Conservation (phyloP, 2,113 vertebrate species). For the Pseudois nayaur region DNA sequence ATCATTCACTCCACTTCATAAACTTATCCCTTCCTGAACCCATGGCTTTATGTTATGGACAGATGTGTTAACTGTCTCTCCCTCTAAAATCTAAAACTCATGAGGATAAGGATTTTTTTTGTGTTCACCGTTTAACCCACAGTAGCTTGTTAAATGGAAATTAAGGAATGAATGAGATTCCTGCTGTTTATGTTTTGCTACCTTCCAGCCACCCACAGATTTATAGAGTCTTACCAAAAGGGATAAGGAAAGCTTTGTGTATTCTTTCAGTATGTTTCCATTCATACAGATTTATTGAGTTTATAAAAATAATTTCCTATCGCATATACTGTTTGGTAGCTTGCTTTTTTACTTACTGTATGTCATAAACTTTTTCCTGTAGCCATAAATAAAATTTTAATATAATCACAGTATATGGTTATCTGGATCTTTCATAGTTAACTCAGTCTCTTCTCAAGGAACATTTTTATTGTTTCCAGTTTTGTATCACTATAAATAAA, state of each 20-base stretch:
- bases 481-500: neutral
- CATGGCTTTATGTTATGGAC: neutral
- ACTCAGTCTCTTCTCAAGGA: neutral
- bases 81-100: neutral
- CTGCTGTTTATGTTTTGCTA: neutral
- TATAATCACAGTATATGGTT: neutral
- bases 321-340: neutral
- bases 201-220: neutral
- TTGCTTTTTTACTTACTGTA: neutral
- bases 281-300: neutral
- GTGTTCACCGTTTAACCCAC: neutral
- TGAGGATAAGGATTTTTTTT: neutral
- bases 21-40: neutral
- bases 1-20: neutral
- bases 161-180: neutral
- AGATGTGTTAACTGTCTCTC: neutral
- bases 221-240: neutral
- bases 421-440: neutral
- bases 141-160: neutral
- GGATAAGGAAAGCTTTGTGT: neutral
- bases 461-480: neutral
- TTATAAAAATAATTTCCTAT: neutral
- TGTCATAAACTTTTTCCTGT: neutral
- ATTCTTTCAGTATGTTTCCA: neutral
- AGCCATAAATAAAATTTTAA: neutral